phyloP scores from a whole-genome alignment of 2,888 invertebrate species.

The Dynastes grantii region DNA sequence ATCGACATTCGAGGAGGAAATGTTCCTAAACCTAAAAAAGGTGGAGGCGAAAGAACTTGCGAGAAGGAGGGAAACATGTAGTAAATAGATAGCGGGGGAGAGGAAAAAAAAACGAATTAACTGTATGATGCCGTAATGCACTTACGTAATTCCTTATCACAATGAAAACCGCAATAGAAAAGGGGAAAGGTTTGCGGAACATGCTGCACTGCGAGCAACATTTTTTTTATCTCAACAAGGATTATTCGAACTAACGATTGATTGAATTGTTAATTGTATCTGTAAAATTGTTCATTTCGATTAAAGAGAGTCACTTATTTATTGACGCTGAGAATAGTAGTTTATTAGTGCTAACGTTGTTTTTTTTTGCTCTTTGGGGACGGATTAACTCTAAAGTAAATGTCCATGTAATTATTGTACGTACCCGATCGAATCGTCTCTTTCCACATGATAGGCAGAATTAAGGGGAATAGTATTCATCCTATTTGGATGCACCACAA shows the following conservation, averaged over 20 bases:
- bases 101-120: conserved; percentile 26
- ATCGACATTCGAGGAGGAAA: conserved; percentile 37
- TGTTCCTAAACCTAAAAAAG: background rate
- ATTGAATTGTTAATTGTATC: too few relatives aligned
- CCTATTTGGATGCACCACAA: background rate
- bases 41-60: background rate
- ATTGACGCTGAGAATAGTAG: too few relatives aligned
- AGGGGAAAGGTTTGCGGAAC: background rate
- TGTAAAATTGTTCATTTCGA: too few relatives aligned
- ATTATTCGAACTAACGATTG: too few relatives aligned
- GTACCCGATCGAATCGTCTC: background rate
- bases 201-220: too few relatives aligned
- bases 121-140: conserved; percentile 21
- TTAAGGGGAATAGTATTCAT: conserved; percentile 4
- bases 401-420: background rate
- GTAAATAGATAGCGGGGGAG: conserved; percentile 1
- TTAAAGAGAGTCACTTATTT: too few relatives aligned
- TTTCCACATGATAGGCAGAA: background rate
- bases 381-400: background rate
- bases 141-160: conserved; percentile 27
- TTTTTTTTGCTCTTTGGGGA: too few relatives aligned
- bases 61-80: background rate
- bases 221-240: too few relatives aligned
- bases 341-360: too few relatives aligned
- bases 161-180: background rate